Conservation (phyloP, 2,113 vertebrate genomes). For the Patagioenas fasciata region DNA sequence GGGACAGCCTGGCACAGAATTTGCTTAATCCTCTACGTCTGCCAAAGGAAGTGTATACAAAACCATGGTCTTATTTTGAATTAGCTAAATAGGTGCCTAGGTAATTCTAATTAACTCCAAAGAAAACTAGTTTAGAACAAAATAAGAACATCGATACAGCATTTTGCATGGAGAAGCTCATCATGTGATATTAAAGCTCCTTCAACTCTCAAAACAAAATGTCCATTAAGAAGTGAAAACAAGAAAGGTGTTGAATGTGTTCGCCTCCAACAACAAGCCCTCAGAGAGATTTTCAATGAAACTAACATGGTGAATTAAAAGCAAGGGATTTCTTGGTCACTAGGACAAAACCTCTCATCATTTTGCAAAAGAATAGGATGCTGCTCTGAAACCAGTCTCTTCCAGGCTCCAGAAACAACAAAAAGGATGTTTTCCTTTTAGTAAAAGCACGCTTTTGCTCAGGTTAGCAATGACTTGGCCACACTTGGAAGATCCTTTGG, state of each 20-base stretch:
- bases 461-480: neutral
- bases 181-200: neutral
- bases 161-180: neutral
- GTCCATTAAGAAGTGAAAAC: neutral
- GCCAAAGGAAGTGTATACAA: conserved; percentile 6
- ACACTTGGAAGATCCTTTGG: neutral
- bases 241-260: rapidly evolving
- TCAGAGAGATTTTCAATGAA: neutral
- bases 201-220: neutral
- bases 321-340: neutral
- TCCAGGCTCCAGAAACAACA: neutral
- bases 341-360: neutral
- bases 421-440: neutral
- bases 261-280: neutral
- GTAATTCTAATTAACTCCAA: conserved; percentile 44
- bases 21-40: conserved; percentile 1
- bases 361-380: neutral
- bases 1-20: conserved; percentile 44
- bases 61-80: conserved; percentile 48
- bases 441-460: neutral
- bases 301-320: neutral
- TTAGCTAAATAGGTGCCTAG: conserved; percentile 26
- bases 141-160: neutral
- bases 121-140: conserved; percentile 18
- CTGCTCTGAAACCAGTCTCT: neutral